These are phyloP conservation scores for Dinoponera quadriceps DNA, from an alignment of 1,140 invertebrate species.

Conservation along the genomic window DNA sequence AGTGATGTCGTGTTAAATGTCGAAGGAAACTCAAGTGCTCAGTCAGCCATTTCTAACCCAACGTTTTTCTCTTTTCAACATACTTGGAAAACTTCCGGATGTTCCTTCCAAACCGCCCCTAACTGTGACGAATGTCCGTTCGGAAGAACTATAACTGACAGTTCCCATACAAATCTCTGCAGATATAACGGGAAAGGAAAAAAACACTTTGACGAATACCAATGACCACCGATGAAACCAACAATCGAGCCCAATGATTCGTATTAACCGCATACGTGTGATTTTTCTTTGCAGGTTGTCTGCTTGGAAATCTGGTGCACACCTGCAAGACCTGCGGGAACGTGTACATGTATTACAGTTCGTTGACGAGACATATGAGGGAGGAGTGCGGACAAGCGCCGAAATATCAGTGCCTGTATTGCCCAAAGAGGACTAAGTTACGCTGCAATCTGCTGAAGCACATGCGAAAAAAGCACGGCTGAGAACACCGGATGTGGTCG, in stretches of 20 bases:
- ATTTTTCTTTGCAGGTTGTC: constrained; percentile 71
- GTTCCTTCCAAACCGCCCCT: neutral
- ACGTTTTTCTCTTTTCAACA: neutral
- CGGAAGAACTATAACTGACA: neutral
- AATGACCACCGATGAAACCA: neutral
- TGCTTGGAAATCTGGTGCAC: constrained; percentile 53
- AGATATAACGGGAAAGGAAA: neutral
- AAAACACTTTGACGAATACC: constrained; percentile 1
- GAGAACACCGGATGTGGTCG: neutral
- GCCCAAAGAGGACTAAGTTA: constrained; percentile 80
- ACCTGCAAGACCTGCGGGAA: constrained; percentile 83
- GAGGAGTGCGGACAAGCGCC: constrained; percentile 85
- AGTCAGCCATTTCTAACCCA: neutral
- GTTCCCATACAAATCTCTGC: neutral
- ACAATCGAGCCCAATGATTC: neutral
- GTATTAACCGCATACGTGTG: constrained; percentile 47
- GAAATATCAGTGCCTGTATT: constrained; percentile 85
- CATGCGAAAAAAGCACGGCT: constrained; percentile 76
- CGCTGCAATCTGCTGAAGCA: constrained; percentile 82
- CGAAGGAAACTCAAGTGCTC: neutral
- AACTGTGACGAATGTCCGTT: neutral
- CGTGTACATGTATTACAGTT: constrained; percentile 83
- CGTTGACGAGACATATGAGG: constrained; percentile 83
- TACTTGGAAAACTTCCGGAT: neutral
- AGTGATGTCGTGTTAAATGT: neutral